These are phyloP conservation scores for Heterodera schachtii DNA, from an alignment of 1,140 invertebrate genomes.

Conservation along the genomic window DNA sequence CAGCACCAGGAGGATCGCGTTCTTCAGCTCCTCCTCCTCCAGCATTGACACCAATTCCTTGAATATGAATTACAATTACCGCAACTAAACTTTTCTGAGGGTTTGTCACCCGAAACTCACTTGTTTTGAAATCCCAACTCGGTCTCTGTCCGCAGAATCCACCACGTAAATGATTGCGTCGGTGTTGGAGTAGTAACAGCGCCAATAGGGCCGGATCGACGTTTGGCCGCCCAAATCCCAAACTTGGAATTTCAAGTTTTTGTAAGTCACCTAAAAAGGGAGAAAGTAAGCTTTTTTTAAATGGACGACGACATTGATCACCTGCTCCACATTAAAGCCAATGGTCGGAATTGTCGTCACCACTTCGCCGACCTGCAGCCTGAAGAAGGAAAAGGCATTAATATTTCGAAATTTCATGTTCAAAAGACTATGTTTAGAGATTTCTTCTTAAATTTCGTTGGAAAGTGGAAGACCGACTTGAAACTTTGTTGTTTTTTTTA, in stretches of 20 bases:
- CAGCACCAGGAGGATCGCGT: constrained; percentile 89
- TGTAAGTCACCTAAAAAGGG: constrained; percentile 31
- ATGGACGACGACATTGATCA: constrained; percentile 64
- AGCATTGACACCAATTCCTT: constrained; percentile 84
- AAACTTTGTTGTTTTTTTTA: background rate
- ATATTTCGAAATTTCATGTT: no score
- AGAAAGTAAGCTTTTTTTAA: background rate
- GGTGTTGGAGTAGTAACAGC: constrained; percentile 99
- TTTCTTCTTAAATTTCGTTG: no score
- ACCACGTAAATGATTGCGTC: constrained; percentile 99
- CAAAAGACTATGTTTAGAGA: no score
- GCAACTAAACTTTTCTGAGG: no score
- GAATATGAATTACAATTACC: background rate
- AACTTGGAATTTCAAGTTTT: constrained; percentile 67
- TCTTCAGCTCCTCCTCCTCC: constrained; percentile 93
- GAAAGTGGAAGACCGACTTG: no score
- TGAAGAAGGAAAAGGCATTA: constrained; percentile 46
- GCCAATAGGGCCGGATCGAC: constrained; percentile 95
- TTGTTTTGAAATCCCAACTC: constrained; percentile 98
- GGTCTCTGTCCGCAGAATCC: constrained; percentile 94
- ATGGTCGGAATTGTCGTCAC: constrained; percentile 98
- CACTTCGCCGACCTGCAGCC: constrained; percentile 96
- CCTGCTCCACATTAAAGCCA: constrained; percentile 96
- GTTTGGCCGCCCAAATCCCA: constrained; percentile 99
- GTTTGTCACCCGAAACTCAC: constrained; percentile 68